Conservation (phyloP, 2,888 invertebrate genomes). For the Mythimna albipuncta region DNA sequence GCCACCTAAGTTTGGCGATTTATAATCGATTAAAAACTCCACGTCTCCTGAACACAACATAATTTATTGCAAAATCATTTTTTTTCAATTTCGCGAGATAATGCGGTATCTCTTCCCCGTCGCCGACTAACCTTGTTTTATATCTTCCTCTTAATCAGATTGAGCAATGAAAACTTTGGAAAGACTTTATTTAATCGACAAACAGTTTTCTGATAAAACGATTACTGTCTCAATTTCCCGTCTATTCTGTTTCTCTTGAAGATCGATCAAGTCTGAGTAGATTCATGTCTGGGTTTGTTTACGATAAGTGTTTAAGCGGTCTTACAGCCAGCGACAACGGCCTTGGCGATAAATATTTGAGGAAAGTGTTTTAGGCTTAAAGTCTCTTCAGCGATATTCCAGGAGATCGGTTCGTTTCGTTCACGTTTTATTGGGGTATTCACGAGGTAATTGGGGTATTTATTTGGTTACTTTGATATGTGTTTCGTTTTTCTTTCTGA, state of each 20-base stretch:
- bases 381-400: neutral
- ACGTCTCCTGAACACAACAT: neutral
- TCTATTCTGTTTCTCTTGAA: conserved; percentile 35
- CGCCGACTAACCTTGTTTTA: conserved; percentile 15
- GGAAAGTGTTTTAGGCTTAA: neutral
- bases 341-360: conserved; percentile 1
- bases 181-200: conserved; percentile 56
- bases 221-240: conserved; percentile 57
- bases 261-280: conserved; percentile 34
- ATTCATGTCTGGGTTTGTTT: conserved; percentile 23
- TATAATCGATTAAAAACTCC: neutral
- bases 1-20: neutral
- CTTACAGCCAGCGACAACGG: neutral
- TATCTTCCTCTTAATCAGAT: conserved; percentile 39
- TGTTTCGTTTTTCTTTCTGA: no score
- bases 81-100: no score
- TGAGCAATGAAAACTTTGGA: conserved; percentile 56
- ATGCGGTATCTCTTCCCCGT: neutral
- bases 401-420: neutral
- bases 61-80: neutral
- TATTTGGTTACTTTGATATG: no score
- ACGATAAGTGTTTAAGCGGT: neutral
- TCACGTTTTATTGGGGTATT: no score
- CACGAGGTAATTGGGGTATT: no score
- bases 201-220: conserved; percentile 58